Evolutionary conservation across 2,113 vertebrate species (phyloP).

Genomic region (Pygoscelis adeliae): DNA sequence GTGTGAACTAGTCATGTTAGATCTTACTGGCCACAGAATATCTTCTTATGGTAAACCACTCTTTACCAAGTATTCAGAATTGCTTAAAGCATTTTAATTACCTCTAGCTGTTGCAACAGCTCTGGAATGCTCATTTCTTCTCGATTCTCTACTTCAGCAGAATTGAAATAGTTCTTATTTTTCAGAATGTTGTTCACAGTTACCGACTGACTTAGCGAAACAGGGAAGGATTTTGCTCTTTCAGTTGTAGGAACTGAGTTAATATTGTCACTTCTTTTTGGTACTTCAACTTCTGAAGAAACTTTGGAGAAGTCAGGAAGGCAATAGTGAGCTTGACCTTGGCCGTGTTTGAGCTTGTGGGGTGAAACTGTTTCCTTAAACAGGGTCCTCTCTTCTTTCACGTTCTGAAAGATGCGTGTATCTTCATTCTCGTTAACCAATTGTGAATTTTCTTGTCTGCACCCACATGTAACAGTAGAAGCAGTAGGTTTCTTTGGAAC

Average conservation of each 20-base stretch:
- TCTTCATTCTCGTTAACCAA: neutral
- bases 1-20: neutral
- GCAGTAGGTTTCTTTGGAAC: neutral
- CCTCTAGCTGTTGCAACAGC: conserved; percentile 74
- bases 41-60: neutral
- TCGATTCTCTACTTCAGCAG: conserved; percentile 43
- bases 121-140: conserved; percentile 34
- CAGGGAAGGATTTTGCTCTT: conserved; percentile 69
- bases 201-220: conserved; percentile 50
- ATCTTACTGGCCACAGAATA: neutral
- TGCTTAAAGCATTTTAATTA: conserved; percentile 47
- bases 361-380: conserved; percentile 67
- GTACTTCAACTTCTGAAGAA: conserved; percentile 77
- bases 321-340: conserved; percentile 75
- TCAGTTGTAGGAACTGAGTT: conserved; percentile 43
- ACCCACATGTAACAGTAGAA: neutral
- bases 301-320: conserved; percentile 78
- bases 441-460: neutral
- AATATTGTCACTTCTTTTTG: conserved; percentile 58
- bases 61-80: neutral
- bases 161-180: conserved; percentile 49
- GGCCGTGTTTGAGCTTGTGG: conserved; percentile 71
- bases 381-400: neutral
- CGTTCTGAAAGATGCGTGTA: neutral
- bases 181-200: conserved; percentile 74